Base-by-base conservation (phyloP, 2,797 vertebrate genomes). In the Argya squamiceps region DNA sequence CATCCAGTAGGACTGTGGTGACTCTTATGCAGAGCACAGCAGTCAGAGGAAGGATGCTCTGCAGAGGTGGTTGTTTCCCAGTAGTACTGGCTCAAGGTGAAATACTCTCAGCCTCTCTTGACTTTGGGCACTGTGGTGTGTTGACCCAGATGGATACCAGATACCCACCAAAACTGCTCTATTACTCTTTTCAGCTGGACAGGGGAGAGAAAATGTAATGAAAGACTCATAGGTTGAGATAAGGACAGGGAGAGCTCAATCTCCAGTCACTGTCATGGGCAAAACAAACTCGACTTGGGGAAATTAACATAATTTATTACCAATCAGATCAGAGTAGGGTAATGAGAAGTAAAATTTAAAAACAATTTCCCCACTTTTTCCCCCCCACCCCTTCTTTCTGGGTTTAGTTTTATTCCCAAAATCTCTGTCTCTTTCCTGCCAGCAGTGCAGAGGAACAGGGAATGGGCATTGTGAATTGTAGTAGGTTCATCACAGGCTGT, bases 11-110 rank as follows among this genome's bases (percentile, higher is more conserved):
- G 30, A 53, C 49, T 37, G 37, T 4, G 17, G 29, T 37, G 50
- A 60, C 16, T 53, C 50, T 23, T 7, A 12, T 1, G 37, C 21
- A 76, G 46, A 43, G 24, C 0, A 0, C 36, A 55, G 62, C 8
- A 22, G 12, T 20, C n/a, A 59, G 55, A 73, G 60, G 23, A 55
- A 37, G 27, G 22, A 7, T 64, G 9, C 8, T 71, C 53, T 64
- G n/a, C 39, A 74, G 39, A 41, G 10, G 36, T 34, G 24, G 60
- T 27, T 53, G 52, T 23, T 0, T 1, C 70, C 56, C 29, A 30
- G 53, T 9, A 16, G 46, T 21, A 30, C 36, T 44, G 36, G 27
- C 67, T 58, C 44, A 39, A 62, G 26, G 21, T 20, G 52, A 62
- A 67, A 75, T 39, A 14, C 3, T 49, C 43, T 62, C 18, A 50